A percentile compares a stretch with the other conserved stretches of the same genome.
phyloP scores from a whole-genome alignment of 2,113 vertebrate genomes.

The Manacus vitellinus region DNA sequence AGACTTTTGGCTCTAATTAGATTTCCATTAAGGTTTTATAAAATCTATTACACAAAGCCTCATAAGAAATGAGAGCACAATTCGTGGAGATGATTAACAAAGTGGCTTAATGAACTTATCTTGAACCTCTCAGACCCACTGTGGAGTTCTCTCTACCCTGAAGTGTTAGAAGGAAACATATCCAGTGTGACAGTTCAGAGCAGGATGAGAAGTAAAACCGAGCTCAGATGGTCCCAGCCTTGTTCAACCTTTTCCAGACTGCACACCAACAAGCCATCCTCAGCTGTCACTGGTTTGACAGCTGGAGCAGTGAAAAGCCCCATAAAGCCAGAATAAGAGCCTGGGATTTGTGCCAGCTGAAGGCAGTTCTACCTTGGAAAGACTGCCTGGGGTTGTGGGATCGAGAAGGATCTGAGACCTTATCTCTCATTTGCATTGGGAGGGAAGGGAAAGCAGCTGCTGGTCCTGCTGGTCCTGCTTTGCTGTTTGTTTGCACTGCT shows the following conservation, averaged over 20 bases:
- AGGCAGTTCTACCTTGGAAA: conserved; percentile 48
- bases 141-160: not conserved
- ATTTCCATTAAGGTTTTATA: conserved; percentile 59
- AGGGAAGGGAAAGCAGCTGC: conserved; percentile 15
- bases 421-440: conserved; percentile 4
- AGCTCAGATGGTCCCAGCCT: not conserved
- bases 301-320: conserved; percentile 48
- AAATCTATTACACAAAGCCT: conserved; percentile 52
- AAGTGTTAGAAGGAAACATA: not conserved
- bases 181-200: conserved; percentile 5
- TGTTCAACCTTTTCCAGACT: not conserved
- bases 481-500: conserved; percentile 3
- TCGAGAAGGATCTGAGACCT: conserved; percentile 4
- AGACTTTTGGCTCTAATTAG: conserved; percentile 49
- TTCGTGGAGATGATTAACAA: conserved; percentile 48
- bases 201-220: not conserved
- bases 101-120: conserved; percentile 54
- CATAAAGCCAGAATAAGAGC: not conserved
- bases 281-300: conserved; percentile 38
- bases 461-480: not conserved
- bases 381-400: not conserved
- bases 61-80: conserved; percentile 17
- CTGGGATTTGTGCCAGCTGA: conserved; percentile 33
- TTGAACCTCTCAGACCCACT: conserved; percentile 9
- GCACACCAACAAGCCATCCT: not conserved